Base-by-base conservation (phyloP, 2,113 vertebrate species). In the Oreochromis tanganicae region DNA sequence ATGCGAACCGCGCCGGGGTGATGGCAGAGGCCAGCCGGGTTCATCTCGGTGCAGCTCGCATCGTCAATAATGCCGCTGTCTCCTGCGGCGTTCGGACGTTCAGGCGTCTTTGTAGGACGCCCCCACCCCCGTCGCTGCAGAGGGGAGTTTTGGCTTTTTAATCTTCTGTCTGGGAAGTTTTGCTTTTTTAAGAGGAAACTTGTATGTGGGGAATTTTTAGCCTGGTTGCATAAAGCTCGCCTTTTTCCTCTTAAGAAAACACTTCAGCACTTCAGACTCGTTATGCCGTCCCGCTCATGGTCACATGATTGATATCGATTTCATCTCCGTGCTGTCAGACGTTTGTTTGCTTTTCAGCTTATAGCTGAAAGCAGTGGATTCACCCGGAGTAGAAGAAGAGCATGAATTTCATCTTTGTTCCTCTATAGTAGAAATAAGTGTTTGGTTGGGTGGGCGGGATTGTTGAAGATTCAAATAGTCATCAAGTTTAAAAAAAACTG, bases 1-100 rank as follows among this genome's bases (percentile, higher is more conserved):
- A 82, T 85, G 83, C 80, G 24, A 90, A 9, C 85, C 59, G 29
- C 73, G 66, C n/a, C 27, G 38, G 52, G 54, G 66, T 29, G 52
- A 87, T 6, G 61, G 71, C 50, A 29, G 48, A 81, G 61, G 66
- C 55, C 79, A 46, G 48, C 57, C 4, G 83, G 56, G 89, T 66
- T 93, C 82, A 80, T 43, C 52, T 5, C 1, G 4, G 71, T 5
- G 71, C 10, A 0, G 71, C 71, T 50, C 24, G 4, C 16, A 1
- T 78, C 43, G 1, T 1, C 24, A 50, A 12, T 32, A 78, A 50
- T 83, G 29, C 16, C 5, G 3, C 29, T 1, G 29, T 57, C 2
- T 71, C 55, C 56, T 0, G 32, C 27, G 0, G n/a, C n/a, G 17
- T 21, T 80, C n/a, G 4, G 48, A 7, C 4, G 2, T 46, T 46